Conservation (phyloP, 2,113 vertebrate species). For the Eptesicus fuscus region DNA sequence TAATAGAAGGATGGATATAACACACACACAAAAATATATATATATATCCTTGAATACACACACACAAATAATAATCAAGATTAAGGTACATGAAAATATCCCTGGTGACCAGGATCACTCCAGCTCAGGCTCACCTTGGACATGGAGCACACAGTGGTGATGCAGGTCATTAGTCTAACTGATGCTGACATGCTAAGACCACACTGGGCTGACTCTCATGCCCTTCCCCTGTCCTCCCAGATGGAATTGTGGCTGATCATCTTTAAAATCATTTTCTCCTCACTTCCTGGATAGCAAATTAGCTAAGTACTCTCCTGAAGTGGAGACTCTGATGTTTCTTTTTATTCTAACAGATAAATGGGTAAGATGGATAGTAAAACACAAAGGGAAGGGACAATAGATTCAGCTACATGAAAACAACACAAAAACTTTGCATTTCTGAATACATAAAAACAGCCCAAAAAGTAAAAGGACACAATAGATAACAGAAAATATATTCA, state of each 20-base stretch:
- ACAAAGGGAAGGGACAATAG: not conserved
- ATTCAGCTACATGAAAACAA: not conserved
- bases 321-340: not conserved
- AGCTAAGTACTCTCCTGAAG: not conserved
- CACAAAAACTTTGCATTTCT: not conserved
- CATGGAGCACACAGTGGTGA: fast-evolving
- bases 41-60: not conserved
- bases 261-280: not conserved
- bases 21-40: not conserved
- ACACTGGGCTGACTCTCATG: not conserved
- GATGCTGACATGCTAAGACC: not conserved
- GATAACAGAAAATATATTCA: not conserved
- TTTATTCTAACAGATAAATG: not conserved
- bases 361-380: not conserved
- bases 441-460: not conserved
- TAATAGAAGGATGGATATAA: not conserved
- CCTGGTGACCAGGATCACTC: not conserved
- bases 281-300: not conserved
- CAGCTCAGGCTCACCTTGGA: not conserved
- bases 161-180: not conserved
- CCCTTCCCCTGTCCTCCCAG: not conserved
- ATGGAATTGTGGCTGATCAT: not conserved
- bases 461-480: not conserved
- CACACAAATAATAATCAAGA: not conserved
- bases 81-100: not conserved